Conservation (phyloP, 2,113 vertebrate genomes). For the Hemibagrus wyckioides region DNA sequence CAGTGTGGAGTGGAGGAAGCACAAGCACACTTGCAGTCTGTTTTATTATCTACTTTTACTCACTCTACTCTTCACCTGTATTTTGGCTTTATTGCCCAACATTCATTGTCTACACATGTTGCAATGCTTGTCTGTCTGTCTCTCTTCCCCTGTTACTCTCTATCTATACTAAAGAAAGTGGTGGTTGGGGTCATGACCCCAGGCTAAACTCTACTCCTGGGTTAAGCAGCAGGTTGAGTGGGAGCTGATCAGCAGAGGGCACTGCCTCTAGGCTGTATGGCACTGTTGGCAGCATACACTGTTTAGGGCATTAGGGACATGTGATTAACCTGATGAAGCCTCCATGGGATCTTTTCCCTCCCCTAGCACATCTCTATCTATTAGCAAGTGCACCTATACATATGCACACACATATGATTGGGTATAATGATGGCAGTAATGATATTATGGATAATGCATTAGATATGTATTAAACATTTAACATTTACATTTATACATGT, state of each 20-base stretch:
- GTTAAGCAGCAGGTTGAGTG: constrained; percentile 48
- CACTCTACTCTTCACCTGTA: constrained; percentile 1
- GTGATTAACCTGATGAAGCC: constrained; percentile 45
- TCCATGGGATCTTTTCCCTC: constrained; percentile 14
- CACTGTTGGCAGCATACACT: constrained; percentile 28
- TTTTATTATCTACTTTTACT: constrained; percentile 17
- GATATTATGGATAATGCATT: not conserved
- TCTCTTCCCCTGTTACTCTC: constrained; percentile 14
- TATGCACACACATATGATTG: not conserved
- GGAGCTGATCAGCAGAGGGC: constrained; percentile 21
- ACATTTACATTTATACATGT: not conserved
- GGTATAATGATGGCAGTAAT: not conserved
- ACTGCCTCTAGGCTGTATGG: constrained; percentile 35
- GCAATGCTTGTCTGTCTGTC: constrained; percentile 23
- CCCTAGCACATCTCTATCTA: constrained; percentile 51
- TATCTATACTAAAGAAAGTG: constrained; percentile 20
- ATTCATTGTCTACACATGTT: not conserved
- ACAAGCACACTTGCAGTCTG: not conserved
- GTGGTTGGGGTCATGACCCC: constrained; percentile 43
- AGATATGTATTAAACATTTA: not conserved
- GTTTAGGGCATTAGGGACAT: constrained; percentile 48
- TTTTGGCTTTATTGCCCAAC: constrained; percentile 11
- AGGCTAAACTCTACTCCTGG: constrained; percentile 46
- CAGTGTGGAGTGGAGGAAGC: not conserved
- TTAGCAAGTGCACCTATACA: constrained; percentile 26